Evolutionary conservation across 1,140 invertebrate genomes (phyloP).

Genomic region (Armadillidium nasatum): DNA sequence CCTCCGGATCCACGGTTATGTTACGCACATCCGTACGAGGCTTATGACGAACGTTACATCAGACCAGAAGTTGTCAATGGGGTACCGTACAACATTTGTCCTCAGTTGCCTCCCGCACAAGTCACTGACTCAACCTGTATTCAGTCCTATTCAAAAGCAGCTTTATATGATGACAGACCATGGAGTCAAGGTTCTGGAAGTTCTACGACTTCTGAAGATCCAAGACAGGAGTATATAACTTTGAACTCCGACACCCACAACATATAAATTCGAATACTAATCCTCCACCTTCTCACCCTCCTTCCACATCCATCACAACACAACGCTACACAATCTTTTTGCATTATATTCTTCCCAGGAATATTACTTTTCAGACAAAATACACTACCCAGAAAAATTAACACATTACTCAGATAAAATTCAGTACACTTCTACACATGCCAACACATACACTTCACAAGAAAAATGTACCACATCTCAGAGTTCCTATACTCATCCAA

Average conservation of each 20-base stretch:
- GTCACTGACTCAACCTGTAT: neutral
- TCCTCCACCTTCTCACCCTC: neutral
- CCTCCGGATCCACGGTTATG: slow-evolving; percentile 16
- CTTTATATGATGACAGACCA: slow-evolving; percentile 41
- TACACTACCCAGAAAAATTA: neutral
- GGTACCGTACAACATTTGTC: neutral
- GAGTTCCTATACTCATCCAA: neutral
- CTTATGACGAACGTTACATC: slow-evolving; percentile 33
- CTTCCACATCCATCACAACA: neutral
- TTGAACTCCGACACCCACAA: neutral
- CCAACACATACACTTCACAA: neutral
- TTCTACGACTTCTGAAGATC: slow-evolving; percentile 38
- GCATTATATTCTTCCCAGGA: neutral
- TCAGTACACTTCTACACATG: neutral
- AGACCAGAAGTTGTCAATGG: neutral
- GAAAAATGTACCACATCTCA: neutral
- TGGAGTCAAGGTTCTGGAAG: slow-evolving; percentile 45
- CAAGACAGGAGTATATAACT: slow-evolving; percentile 29
- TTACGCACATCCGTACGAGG: slow-evolving; percentile 35
- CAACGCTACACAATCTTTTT: neutral
- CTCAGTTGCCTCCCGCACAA: slow-evolving; percentile 45
- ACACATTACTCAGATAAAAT: neutral
- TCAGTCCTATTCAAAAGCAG: neutral
- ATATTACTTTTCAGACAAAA: neutral
- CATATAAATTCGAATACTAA: neutral